Evolutionary conservation across 30 jellyfish, hydroid and myxozoan species (phyloP).

Genomic region (Cassiopea xamachana): DNA sequence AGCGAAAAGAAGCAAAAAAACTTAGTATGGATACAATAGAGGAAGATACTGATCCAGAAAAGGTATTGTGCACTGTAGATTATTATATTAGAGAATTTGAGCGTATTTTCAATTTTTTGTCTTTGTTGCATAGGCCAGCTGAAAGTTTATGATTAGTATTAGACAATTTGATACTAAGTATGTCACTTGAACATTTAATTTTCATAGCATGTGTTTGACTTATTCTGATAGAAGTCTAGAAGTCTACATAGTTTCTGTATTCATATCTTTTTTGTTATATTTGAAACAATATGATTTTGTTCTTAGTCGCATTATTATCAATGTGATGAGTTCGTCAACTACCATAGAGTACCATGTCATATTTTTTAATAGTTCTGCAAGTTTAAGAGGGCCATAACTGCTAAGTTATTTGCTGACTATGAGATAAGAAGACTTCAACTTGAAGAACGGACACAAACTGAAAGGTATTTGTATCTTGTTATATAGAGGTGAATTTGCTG

Average conservation of each 20-base stretch:
- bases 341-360: not conserved
- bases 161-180: too few species aligned
- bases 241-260: too few species aligned
- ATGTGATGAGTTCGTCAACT: not conserved
- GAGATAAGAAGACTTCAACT: slow-evolving; percentile 92
- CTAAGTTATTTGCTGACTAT: slow-evolving; percentile 95
- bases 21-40: slow-evolving; percentile 73
- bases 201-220: too few species aligned
- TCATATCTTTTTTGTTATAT: too few species aligned
- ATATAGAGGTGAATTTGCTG: not conserved
- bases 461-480: slow-evolving; percentile 56
- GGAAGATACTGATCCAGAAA: slow-evolving; percentile 94
- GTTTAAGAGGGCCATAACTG: slow-evolving; percentile 93
- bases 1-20: slow-evolving; percentile 89
- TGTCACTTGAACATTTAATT: too few species aligned
- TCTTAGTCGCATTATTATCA: too few species aligned
- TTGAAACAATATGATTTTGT: too few species aligned
- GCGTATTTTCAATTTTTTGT: too few species aligned
- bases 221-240: too few species aligned
- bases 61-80: slow-evolving; percentile 20
- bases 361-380: slow-evolving; percentile 69
- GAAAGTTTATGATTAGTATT: too few species aligned
- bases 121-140: too few species aligned
- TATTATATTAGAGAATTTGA: not conserved
- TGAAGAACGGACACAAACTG: slow-evolving; percentile 80